Evolutionary conservation across 1,140 invertebrate species (phyloP).

Genomic region (Thaumatotibia leucotreta): DNA sequence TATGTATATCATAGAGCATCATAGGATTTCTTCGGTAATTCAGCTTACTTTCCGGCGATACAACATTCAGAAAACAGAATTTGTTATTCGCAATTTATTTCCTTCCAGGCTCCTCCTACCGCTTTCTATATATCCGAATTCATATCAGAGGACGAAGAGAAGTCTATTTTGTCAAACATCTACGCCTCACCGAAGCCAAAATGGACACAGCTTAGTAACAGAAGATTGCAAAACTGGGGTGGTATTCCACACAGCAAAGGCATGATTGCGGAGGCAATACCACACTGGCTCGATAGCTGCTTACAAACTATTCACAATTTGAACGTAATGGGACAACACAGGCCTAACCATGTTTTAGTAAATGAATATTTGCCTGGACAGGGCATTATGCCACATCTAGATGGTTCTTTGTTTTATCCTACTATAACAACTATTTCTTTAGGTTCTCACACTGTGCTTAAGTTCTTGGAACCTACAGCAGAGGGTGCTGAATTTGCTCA

Average conservation of each 20-base stretch:
- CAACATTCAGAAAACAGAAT: not conserved
- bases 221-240: slow-evolving; percentile 97
- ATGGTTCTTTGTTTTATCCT: slow-evolving; percentile 96
- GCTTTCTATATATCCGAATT: slow-evolving; percentile 95
- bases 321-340: slow-evolving; percentile 85
- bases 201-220: slow-evolving; percentile 95
- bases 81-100: not conserved
- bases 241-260: slow-evolving; percentile 94
- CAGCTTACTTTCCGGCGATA: not conserved
- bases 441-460: slow-evolving; percentile 92
- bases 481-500: slow-evolving; percentile 25
- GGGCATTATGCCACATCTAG: slow-evolving; percentile 96
- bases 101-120: slow-evolving; percentile 80
- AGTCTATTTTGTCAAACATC: slow-evolving; percentile 83
- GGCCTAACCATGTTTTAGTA: slow-evolving; percentile 96
- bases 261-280: slow-evolving; percentile 95
- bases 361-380: slow-evolving; percentile 97
- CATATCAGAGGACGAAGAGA: slow-evolving; percentile 89
- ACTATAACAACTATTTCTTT: slow-evolving; percentile 95
- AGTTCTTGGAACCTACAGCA: slow-evolving; percentile 83
- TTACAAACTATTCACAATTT: slow-evolving; percentile 85
- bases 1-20: not conserved
- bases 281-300: slow-evolving; percentile 87
- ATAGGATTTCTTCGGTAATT: slow-evolving; percentile 1
- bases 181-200: slow-evolving; percentile 93